Conservation (phyloP, 2,797 vertebrate genomes). For the Cottoperca gobio region DNA sequence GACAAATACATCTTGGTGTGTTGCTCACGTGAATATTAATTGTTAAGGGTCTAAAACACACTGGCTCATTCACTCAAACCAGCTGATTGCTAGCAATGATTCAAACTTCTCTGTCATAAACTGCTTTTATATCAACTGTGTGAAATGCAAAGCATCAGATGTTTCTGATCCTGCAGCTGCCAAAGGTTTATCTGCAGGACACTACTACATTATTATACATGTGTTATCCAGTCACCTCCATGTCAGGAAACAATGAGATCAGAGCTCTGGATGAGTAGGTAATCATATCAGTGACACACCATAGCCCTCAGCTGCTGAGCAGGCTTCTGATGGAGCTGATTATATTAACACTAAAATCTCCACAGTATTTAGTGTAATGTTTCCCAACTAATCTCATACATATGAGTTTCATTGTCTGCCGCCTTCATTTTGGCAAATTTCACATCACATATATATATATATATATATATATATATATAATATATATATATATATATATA, state of each 20-base stretch:
- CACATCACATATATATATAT: not conserved
- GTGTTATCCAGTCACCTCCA: slow-evolving; percentile 66
- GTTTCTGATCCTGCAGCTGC: slow-evolving; percentile 4
- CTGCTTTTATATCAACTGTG: not conserved
- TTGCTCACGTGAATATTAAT: slow-evolving; percentile 33
- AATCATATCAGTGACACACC: slow-evolving; percentile 77
- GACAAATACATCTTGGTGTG: slow-evolving; percentile 23
- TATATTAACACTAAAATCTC: slow-evolving; percentile 62
- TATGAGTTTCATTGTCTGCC: not conserved
- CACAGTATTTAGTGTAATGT: slow-evolving; percentile 42
- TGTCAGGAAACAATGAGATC: slow-evolving; percentile 74
- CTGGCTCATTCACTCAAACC: not conserved
- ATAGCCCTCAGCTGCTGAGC: slow-evolving; percentile 61
- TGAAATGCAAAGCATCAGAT: not conserved
- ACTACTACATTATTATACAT: slow-evolving; percentile 50
- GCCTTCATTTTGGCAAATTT: slow-evolving; percentile 12
- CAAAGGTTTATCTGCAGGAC: slow-evolving; percentile 56
- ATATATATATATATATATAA: too few species aligned
- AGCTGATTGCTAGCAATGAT: not conserved
- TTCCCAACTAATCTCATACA: slow-evolving; percentile 40
- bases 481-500: too few species aligned
- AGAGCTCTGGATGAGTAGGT: slow-evolving; percentile 65
- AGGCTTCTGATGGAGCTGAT: slow-evolving; percentile 70
- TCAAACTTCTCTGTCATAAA: slow-evolving; percentile 5
- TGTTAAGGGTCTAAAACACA: slow-evolving; percentile 13